Evolutionary conservation across 2,797 vertebrate genomes (phyloP).

Genomic region (Acanthurus leucopareius): DNA sequence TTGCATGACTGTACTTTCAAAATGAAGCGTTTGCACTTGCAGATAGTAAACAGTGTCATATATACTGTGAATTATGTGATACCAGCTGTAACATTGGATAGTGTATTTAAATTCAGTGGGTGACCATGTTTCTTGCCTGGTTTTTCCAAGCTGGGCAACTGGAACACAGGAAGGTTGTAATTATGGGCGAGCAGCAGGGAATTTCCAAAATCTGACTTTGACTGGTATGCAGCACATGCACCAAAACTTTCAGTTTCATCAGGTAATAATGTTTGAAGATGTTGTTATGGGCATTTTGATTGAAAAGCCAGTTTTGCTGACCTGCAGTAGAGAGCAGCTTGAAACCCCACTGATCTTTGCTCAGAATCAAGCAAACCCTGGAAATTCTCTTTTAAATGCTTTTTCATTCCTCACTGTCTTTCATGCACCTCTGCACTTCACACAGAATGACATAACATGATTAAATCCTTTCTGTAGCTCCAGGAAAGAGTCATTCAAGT

Average conservation of each 20-base stretch:
- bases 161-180: slow-evolving; percentile 65
- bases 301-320: background rate
- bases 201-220: slow-evolving; percentile 62
- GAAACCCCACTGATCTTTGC: slow-evolving; percentile 1
- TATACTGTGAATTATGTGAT: slow-evolving; percentile 26
- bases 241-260: slow-evolving; percentile 11
- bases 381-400: background rate
- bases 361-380: background rate
- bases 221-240: slow-evolving; percentile 26
- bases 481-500: background rate
- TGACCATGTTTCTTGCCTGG: slow-evolving; percentile 49
- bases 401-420: background rate
- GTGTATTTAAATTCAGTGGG: slow-evolving; percentile 52
- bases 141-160: slow-evolving; percentile 55
- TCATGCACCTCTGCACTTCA: background rate
- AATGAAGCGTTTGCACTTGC: slow-evolving; percentile 32
- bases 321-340: background rate
- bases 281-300: background rate
- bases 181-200: slow-evolving; percentile 67
- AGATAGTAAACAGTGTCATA: slow-evolving; percentile 21
- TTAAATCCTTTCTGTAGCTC: slow-evolving; percentile 22
- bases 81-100: slow-evolving; percentile 43
- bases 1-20: background rate
- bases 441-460: slow-evolving; percentile 23
- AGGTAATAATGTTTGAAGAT: slow-evolving; percentile 12